Conservation (phyloP, 2,888 invertebrate genomes). For the Lasioglossum zephyrum region DNA sequence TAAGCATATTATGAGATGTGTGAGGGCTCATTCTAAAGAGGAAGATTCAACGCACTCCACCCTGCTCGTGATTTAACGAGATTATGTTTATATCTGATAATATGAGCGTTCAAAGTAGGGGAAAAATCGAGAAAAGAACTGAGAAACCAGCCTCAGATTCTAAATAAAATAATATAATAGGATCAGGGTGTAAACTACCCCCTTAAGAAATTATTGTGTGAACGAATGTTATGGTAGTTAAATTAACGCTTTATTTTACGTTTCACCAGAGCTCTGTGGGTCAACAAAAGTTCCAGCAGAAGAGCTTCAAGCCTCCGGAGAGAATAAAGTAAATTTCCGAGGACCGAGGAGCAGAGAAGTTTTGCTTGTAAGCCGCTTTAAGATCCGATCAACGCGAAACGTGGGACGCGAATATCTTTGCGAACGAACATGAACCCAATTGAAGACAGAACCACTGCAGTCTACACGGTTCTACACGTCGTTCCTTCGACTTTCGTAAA, state of each 20-base stretch:
- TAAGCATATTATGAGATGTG: too few relatives aligned
- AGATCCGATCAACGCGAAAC: constrained; percentile 34
- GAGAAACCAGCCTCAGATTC: too few relatives aligned
- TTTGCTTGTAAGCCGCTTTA: constrained; percentile 8
- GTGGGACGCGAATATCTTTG: constrained; percentile 17
- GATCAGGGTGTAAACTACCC: too few relatives aligned
- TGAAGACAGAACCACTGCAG: constrained; percentile 27
- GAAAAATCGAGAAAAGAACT: too few relatives aligned
- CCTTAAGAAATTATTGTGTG: too few relatives aligned
- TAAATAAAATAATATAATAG: too few relatives aligned
- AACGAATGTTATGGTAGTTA: too few relatives aligned
- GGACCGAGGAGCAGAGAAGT: not conserved
- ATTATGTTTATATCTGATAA: too few relatives aligned
- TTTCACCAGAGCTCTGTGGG: not conserved
- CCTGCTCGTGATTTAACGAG: too few relatives aligned
- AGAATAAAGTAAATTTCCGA: constrained; percentile 3
- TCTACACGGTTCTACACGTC: constrained; percentile 3
- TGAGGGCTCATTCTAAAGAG: too few relatives aligned
- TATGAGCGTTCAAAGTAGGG: too few relatives aligned
- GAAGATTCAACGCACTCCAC: too few relatives aligned
- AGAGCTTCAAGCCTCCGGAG: not conserved
- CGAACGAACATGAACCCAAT: constrained; percentile 26
- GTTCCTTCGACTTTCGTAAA: constrained; percentile 36
- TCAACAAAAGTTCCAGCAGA: not conserved
- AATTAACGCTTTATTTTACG: not conserved